Base-by-base conservation (phyloP, 2,888 invertebrate genomes). In the Caenorhabditis sp. region DNA sequence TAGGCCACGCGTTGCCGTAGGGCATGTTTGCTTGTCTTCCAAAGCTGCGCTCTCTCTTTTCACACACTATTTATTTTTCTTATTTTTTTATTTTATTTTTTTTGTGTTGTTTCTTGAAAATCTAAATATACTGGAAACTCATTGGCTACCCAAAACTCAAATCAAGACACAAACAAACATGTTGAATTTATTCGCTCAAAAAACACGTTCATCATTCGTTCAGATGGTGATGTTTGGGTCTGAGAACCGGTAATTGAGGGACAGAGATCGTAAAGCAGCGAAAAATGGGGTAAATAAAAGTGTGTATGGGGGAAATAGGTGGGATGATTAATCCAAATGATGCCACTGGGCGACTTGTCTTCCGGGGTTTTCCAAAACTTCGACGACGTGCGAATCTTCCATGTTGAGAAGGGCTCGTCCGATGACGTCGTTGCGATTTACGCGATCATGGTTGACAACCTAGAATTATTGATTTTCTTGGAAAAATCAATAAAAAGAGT, bases 261-360 rank as follows among this genome's bases (percentile, higher is more conserved):
- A 19, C 21, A 17, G 23, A 58, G 53, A 23, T 53, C 53, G 6
- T 23, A n/a, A n/a, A 19, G 50, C n/a, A n/a, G 50, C n/a, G 14
- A 50, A 55, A 43, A 60, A 49, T 8, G 49, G 21, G 21, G 31
- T 3, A 43, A 49, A 27, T n/a, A 10, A 26, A 49, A 4, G 24
- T 49, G n/a, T 43, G 14, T 21, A 5, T 60, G 6, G 43, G 37
- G 19, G 2, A 43, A 43, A 43, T 43, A 43, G 8, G 14, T 5
- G 43, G 43, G 14, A 43, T 12, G 19, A n/a, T 69, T 67, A 81
- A 53, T 81, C 81, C 58, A 97, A 91, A 90, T 96, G 95, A 91
- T 99, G 97, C 97, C 97, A 99, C 90, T 97, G 96, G 79, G 97
- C 97, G 88, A 97, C 96, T 91, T 97, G 97, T 81, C 97, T 93